These are phyloP conservation scores for Esox niger DNA, from an alignment of 2,113 vertebrate species.

Conservation along the genomic window DNA sequence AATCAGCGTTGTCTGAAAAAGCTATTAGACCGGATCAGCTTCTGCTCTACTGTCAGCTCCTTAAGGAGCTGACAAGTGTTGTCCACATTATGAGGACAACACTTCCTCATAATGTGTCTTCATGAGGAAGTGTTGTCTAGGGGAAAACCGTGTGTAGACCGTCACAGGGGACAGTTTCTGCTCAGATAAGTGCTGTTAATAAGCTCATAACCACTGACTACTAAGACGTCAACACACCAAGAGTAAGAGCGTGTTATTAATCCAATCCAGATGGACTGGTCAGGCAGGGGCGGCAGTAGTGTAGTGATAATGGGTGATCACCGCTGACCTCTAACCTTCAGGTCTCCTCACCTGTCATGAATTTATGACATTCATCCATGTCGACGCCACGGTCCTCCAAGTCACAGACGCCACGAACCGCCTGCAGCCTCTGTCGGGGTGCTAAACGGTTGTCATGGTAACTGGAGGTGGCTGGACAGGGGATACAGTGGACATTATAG, in stretches of 20 bases:
- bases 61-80: too few species aligned
- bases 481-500: constrained; percentile 28
- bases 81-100: too few species aligned
- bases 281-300: not conserved
- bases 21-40: too few species aligned
- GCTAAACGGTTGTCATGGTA: constrained; percentile 32
- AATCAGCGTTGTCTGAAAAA: too few species aligned
- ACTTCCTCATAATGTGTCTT: too few species aligned
- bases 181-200: not conserved
- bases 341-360: not conserved
- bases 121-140: not conserved
- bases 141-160: not conserved
- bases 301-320: not conserved
- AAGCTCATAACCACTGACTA: too few species aligned
- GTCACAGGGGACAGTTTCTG: not conserved
- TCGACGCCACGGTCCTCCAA: not conserved
- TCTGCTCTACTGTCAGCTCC: too few species aligned
- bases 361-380: not conserved
- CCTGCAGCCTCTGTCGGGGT: constrained; percentile 21
- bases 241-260: not conserved
- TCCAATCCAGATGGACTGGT: not conserved
- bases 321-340: not conserved
- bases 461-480: constrained; percentile 34
- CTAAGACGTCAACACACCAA: too few species aligned
- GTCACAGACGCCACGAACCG: not conserved